A percentile compares a stretch with the other conserved stretches of the same genome.
phyloP scores from a whole-genome alignment of 2,797 vertebrate species.

The Halcyon chelicuti region DNA sequence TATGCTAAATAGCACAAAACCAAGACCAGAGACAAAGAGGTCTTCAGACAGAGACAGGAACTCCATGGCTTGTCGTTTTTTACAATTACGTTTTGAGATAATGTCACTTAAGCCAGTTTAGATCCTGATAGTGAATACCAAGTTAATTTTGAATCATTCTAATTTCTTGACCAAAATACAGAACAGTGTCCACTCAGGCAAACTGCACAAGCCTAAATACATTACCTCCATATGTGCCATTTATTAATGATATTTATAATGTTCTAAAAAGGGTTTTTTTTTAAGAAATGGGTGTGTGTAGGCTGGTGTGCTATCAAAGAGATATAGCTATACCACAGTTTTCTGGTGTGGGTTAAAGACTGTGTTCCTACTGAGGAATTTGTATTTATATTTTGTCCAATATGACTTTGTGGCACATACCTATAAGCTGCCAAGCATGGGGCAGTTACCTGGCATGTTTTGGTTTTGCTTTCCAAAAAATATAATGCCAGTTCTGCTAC shows the following conservation, averaged over 20 bases:
- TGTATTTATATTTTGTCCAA: not conserved
- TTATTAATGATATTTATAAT: not conserved
- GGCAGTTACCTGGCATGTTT: not conserved
- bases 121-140: not conserved
- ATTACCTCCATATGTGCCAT: not conserved
- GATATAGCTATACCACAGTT: not conserved
- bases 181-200: not conserved
- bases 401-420: not conserved
- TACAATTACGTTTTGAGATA: not conserved
- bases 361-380: not conserved
- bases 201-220: not conserved
- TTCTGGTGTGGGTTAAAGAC: not conserved
- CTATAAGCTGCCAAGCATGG: not conserved
- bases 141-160: not conserved
- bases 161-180: not conserved
- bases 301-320: not conserved
- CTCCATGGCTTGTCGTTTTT: not conserved
- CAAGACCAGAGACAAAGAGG: not conserved
- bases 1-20: not conserved
- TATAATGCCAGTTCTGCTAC: not conserved
- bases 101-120: not conserved
- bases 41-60: not conserved
- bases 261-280: not conserved
- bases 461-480: not conserved
- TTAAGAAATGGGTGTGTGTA: not conserved